Evolutionary conservation across 2,888 invertebrate species (phyloP).

Genomic region (Formica aserva): DNA sequence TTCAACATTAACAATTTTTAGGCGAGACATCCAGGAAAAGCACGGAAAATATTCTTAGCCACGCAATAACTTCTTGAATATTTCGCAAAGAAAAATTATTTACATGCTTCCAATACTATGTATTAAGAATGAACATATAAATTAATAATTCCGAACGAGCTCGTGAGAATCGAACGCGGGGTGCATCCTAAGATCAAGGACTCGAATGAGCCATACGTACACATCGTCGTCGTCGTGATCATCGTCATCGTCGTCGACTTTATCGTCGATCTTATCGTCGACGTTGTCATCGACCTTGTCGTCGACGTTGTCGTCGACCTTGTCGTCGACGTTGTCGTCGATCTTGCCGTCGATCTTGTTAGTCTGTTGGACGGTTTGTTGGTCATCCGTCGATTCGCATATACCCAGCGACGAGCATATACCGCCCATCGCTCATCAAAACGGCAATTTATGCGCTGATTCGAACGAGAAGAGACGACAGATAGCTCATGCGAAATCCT

Average conservation of each 20-base stretch:
- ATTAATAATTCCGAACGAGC: not conserved
- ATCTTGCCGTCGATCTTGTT: slow-evolving; percentile 10
- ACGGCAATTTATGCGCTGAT: slow-evolving; percentile 60
- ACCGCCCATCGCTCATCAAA: slow-evolving; percentile 66
- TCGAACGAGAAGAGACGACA: slow-evolving; percentile 27
- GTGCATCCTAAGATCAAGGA: slow-evolving; percentile 40
- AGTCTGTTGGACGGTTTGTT: slow-evolving; percentile 29
- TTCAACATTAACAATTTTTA: not conserved
- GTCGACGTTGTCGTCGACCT: slow-evolving; percentile 38
- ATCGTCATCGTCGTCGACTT: slow-evolving; percentile 32
- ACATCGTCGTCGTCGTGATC: slow-evolving; percentile 51
- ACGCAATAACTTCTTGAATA: not conserved
- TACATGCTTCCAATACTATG: not conserved
- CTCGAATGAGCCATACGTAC: slow-evolving; percentile 66
- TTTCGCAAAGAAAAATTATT: not conserved
- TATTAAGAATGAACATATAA: not conserved
- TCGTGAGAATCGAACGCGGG: not conserved
- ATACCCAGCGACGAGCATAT: slow-evolving; percentile 68
- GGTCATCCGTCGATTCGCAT: slow-evolving; percentile 72
- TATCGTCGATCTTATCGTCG: slow-evolving; percentile 22
- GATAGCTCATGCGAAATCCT: slow-evolving; percentile 40
- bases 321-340: not conserved
- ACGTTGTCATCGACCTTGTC: not conserved
- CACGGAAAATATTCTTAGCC: not conserved
- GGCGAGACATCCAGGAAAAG: not conserved